phyloP scores from a whole-genome alignment of 2,888 invertebrate genomes.

The Idaea aversata region DNA sequence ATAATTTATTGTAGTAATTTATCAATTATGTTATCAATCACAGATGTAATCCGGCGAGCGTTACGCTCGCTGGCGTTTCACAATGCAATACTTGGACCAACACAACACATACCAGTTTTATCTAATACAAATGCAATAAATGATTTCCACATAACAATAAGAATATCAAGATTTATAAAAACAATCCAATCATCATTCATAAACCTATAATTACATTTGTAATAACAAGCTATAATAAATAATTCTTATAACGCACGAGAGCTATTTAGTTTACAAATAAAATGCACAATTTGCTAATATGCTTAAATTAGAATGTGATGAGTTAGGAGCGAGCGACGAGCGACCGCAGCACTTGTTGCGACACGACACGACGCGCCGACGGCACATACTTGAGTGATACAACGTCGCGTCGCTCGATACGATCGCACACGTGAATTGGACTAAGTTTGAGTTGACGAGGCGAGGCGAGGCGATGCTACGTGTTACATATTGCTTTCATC shows the following conservation, averaged over 20 bases:
- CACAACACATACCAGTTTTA: constrained; percentile 34
- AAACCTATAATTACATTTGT: neutral
- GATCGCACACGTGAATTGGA: neutral
- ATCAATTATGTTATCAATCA: constrained; percentile 56
- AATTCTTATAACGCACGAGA: constrained; percentile 61
- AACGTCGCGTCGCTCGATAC: neutral
- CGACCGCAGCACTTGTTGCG: constrained; percentile 12
- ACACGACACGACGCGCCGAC: constrained; percentile 19
- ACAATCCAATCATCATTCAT: constrained; percentile 24
- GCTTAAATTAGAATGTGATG: constrained; percentile 58
- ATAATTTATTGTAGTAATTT: constrained; percentile 56
- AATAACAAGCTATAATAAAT: constrained; percentile 40
- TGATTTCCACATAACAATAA: constrained; percentile 33
- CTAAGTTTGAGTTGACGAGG: constrained; percentile 9
- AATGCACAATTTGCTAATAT: constrained; percentile 67
- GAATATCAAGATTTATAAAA: constrained; percentile 36
- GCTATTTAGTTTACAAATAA: constrained; percentile 70
- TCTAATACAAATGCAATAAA: constrained; percentile 43
- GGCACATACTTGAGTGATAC: neutral
- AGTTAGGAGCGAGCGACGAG: constrained; percentile 27
- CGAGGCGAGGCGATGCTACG: constrained; percentile 22
- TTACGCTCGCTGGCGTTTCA: constrained; percentile 35
- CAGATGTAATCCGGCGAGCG: constrained; percentile 52
- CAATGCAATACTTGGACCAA: constrained; percentile 18
- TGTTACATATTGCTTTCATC: constrained; percentile 66